Evolutionary conservation across 2,797 vertebrate species (phyloP).

Genomic region (Hyperoplus immaculatus): DNA sequence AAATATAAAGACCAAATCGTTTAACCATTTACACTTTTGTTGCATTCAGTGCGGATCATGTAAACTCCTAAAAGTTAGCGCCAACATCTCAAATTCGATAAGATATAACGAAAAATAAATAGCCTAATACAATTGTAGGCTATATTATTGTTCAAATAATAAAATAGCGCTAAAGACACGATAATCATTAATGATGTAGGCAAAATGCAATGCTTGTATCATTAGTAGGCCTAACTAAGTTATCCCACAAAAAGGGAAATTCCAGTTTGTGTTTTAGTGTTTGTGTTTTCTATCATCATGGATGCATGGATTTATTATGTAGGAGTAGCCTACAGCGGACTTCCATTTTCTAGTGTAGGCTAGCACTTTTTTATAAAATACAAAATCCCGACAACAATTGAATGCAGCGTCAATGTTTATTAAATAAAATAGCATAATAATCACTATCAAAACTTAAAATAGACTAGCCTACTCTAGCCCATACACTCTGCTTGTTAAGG

Average conservation of each 20-base stretch:
- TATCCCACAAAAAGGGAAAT: too few species aligned
- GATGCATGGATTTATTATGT: too few species aligned
- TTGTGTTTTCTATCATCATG: too few species aligned
- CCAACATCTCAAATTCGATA: neutral
- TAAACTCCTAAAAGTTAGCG: neutral
- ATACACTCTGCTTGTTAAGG: neutral
- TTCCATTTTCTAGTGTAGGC: neutral
- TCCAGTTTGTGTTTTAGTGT: too few species aligned
- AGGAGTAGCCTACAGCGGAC: neutral
- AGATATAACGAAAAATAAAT: too few species aligned
- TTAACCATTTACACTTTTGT: accelerated
- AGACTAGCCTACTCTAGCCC: accelerated
- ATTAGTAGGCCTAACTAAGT: too few species aligned
- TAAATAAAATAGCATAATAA: neutral
- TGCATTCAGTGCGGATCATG: neutral
- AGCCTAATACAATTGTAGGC: neutral
- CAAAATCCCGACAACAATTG: neutral
- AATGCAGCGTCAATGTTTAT: neutral
- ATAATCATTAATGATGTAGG: too few species aligned
- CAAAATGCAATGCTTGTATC: too few species aligned
- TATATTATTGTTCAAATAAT: too few species aligned
- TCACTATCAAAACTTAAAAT: neutral
- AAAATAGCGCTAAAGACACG: too few species aligned
- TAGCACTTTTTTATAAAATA: neutral
- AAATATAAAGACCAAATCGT: accelerated